phyloP scores from a whole-genome alignment of 2,113 vertebrate species.

The Delphinapterus leucas region DNA sequence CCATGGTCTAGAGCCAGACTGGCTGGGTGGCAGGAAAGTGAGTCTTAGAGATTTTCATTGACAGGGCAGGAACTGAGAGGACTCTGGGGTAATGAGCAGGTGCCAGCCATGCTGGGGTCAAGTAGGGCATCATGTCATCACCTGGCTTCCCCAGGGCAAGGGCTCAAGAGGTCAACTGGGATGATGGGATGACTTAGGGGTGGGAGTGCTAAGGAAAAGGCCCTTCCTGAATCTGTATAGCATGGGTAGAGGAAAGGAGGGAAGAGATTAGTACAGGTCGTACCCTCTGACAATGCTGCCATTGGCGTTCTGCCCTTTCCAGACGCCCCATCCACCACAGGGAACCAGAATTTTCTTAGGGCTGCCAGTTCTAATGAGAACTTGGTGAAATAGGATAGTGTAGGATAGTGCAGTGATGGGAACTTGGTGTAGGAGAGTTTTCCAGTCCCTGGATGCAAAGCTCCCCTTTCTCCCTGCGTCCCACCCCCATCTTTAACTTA shows the following conservation, averaged over 20 bases:
- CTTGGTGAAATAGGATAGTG: background rate
- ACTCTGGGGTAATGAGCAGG: constrained; percentile 61
- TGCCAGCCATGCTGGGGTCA: constrained; percentile 62
- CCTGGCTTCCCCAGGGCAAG: constrained; percentile 43
- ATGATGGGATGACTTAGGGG: constrained; percentile 50
- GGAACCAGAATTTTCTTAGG: constrained; percentile 33
- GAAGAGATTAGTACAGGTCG: background rate
- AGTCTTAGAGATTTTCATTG: constrained; percentile 42
- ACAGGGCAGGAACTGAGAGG: constrained; percentile 30
- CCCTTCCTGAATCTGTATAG: constrained; percentile 46
- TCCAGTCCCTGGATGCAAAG: background rate
- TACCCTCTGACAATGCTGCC: background rate
- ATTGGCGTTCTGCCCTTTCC: constrained; percentile 5
- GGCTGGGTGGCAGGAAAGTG: constrained; percentile 49
- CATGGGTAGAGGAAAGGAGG: background rate
- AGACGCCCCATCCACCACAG: background rate
- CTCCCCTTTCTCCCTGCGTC: background rate
- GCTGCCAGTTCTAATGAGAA: constrained; percentile 34
- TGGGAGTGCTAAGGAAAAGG: constrained; percentile 22
- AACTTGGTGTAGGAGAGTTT: background rate
- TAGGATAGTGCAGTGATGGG: background rate
- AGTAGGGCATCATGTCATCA: constrained; percentile 56
- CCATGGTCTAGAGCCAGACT: constrained; percentile 64
- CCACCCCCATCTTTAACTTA: background rate
- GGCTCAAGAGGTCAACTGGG: background rate